Percentiles rank a stretch among this genome's conserved stretches.
Evolutionary conservation across 2,113 vertebrate genomes (phyloP).

Genomic region (Cettia cetti): DNA sequence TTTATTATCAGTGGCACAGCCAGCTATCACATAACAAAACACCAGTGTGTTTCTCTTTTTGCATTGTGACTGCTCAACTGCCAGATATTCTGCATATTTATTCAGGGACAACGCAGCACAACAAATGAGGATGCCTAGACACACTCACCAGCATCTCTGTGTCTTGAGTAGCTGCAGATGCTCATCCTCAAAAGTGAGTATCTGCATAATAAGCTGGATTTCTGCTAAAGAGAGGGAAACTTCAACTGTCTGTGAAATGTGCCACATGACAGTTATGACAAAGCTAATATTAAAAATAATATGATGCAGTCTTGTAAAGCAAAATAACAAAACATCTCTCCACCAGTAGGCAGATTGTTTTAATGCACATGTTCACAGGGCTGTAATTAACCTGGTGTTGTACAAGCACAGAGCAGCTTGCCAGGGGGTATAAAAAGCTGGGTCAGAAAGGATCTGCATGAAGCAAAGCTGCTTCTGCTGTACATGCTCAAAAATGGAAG

Average conservation of each 20-base stretch:
- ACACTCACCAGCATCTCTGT: not conserved
- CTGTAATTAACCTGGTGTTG: not conserved
- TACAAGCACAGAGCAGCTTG: not conserved
- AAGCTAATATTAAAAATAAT: not conserved
- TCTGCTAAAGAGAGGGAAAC: not conserved
- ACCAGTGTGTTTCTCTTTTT: not conserved
- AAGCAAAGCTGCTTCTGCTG: not conserved
- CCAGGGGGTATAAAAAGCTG: not conserved
- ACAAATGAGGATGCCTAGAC: not conserved
- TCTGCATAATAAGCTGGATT: not conserved
- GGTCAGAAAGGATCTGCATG: not conserved
- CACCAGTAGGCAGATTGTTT: not conserved
- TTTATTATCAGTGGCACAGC: constrained; percentile 48
- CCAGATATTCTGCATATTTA: not conserved
- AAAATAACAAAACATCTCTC: not conserved
- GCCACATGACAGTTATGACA: not conserved
- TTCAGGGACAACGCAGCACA: not conserved
- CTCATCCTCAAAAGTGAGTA: not conserved
- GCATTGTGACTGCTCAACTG: not conserved
- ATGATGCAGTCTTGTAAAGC: not conserved
- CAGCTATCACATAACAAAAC: constrained; percentile 15
- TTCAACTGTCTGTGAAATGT: not conserved
- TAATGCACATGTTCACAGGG: not conserved
- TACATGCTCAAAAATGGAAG: not conserved
- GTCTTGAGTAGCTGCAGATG: constrained; percentile 32